Evolutionary conservation across 2,797 vertebrate genomes (phyloP), one percentile per base, ranked within the genome.

Genomic region (Schizopygopsis pylzovi): DNA sequence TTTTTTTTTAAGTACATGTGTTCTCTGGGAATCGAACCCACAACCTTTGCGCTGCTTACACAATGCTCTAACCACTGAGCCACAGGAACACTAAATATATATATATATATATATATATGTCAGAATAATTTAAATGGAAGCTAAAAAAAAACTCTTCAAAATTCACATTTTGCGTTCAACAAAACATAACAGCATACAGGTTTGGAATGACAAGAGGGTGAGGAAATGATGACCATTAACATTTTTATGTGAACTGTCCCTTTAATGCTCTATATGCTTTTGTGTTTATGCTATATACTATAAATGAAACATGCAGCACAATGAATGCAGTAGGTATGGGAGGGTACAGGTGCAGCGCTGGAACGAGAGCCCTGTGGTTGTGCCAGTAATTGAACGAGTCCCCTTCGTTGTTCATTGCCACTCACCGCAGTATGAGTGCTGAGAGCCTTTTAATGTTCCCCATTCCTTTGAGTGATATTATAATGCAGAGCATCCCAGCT

Each of bases 391-490:
- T 85, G 85, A 87, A 79, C 54, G 85, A 84, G 85, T 85, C 80
- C 80, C 73, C 85, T 65, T 75, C 78, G 20, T 76, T 87, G 68
- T 82, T 84, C 56, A 54, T 33, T 85, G 85, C 85, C 78, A 81
- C 79, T 85, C 63, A 63, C 82, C 8, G 59, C 82, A 81, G 82
- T 81, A 81, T 79, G 79, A 84, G 78, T 41, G 78, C 75, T 85
- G 73, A 82, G 83, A 87, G 88, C 79, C 86, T 89, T 85, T 85
- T 87, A 89, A 87, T 82, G 79, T 84, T 82, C 72, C 54, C 59
- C 59, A 28, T 75, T 87, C 85, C 88, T 85, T 81, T 87, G 78
- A 89, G 82, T 82, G 83, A 87, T 81, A 89, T 89, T 82, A 82
- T 79, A 82, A 84, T 82, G 67, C 79, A 67, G 79, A 87, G 79